Percentiles rank a stretch among this genome's conserved stretches.
These are phyloP conservation scores for Daphoenositta chrysoptera DNA, from an alignment of 2,113 vertebrate species.

Conservation along the genomic window DNA sequence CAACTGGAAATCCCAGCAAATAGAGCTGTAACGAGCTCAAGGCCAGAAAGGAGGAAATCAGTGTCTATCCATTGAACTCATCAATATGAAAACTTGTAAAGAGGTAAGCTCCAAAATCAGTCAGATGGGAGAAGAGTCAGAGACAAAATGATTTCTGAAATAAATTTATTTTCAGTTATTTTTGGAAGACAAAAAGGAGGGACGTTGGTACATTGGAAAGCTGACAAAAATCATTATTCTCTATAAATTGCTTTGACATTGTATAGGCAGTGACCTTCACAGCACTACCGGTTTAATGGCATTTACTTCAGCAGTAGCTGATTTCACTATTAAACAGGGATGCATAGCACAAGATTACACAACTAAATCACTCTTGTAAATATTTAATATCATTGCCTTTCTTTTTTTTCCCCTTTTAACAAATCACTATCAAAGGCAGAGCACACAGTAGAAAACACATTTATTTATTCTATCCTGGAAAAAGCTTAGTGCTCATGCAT, in stretches of 20 bases:
- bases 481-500: slow-evolving; percentile 72
- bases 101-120: background rate
- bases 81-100: slow-evolving; percentile 12
- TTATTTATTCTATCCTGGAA: slow-evolving; percentile 76
- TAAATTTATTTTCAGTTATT: slow-evolving; percentile 57
- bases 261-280: slow-evolving; percentile 71
- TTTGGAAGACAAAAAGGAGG: slow-evolving; percentile 50
- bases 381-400: slow-evolving; percentile 76
- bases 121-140: slow-evolving; percentile 8
- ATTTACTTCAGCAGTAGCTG: slow-evolving; percentile 73
- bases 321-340: slow-evolving; percentile 74
- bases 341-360: slow-evolving; percentile 69
- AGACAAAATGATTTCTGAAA: slow-evolving; percentile 37
- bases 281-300: slow-evolving; percentile 61
- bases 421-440: slow-evolving; percentile 74
- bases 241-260: slow-evolving; percentile 72
- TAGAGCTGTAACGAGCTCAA: background rate
- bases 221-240: slow-evolving; percentile 71
- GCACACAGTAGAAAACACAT: slow-evolving; percentile 72
- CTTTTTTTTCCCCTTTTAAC: slow-evolving; percentile 68
- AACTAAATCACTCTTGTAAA: slow-evolving; percentile 80
- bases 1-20: background rate
- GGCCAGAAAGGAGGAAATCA: background rate
- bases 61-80: background rate
- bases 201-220: slow-evolving; percentile 47